Percentiles rank a stretch among this genome's conserved stretches.
Conservation (phyloP, 1,140 invertebrate species). For the Acromyrmex echinatior region DNA sequence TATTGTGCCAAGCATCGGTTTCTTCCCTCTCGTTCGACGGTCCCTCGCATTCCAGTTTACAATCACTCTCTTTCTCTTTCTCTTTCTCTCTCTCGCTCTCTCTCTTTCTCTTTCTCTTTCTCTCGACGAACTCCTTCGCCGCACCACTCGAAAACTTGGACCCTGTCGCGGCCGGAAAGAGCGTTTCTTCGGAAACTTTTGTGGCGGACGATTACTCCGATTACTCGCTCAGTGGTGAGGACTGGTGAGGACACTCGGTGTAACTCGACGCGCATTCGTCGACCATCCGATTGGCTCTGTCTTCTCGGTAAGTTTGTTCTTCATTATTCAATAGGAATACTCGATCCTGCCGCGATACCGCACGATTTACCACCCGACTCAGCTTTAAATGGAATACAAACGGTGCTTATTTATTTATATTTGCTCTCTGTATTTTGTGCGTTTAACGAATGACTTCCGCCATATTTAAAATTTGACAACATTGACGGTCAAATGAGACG, state of each 20-base stretch:
- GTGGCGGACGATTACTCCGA: not conserved
- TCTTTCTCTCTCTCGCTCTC: not conserved
- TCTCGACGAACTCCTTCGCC: not conserved
- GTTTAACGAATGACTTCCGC: not conserved
- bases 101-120: not conserved
- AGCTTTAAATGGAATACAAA: not conserved
- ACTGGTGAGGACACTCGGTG: slow-evolving; percentile 1
- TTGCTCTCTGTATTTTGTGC: not conserved
- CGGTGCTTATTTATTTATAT: too few relatives aligned
- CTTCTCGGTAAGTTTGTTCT: slow-evolving; percentile 62
- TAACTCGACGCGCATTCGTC: not conserved
- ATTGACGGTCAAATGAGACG: too few relatives aligned
- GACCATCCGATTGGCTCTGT: slow-evolving; percentile 35
- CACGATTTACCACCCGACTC: not conserved
- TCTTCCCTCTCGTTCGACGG: not conserved
- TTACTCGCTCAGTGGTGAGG: not conserved
- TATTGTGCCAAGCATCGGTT: slow-evolving; percentile 47
- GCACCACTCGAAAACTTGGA: not conserved
- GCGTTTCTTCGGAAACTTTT: not conserved
- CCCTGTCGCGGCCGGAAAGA: not conserved
- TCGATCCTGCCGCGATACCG: not conserved
- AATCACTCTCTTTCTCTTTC: too few relatives aligned
- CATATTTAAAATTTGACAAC: not conserved
- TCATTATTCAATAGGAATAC: not conserved
- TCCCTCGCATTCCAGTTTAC: too few relatives aligned